Percentiles rank a stretch among this genome's conserved stretches.
phyloP scores from a whole-genome alignment of 2,888 invertebrate species.

The Geotrupes spiniger region DNA sequence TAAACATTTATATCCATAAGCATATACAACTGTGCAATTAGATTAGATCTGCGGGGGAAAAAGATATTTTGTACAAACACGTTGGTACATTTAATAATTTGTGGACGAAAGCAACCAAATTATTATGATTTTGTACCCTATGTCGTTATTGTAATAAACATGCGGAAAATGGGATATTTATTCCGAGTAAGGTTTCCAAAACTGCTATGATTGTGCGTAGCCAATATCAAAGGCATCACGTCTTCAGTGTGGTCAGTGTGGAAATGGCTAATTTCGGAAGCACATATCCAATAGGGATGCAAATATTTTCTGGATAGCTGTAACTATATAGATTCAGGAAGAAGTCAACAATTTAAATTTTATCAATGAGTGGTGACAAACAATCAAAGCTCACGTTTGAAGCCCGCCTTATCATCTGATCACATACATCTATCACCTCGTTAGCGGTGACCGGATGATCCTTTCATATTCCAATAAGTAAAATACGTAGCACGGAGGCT shows the following conservation, averaged over 20 bases:
- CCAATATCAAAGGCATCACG: slow-evolving; percentile 85
- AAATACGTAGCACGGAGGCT: slow-evolving; percentile 76
- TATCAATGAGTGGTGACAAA: slow-evolving; percentile 70
- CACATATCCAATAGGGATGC: slow-evolving; percentile 74
- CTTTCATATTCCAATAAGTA: slow-evolving; percentile 68
- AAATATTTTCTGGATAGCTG: slow-evolving; percentile 89
- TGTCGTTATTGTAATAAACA: too few relatives aligned
- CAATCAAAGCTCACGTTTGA: slow-evolving; percentile 74
- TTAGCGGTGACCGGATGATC: slow-evolving; percentile 77
- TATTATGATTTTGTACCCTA: too few relatives aligned
- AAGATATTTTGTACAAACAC: too few relatives aligned
- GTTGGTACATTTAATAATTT: too few relatives aligned
- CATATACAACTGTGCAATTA: too few relatives aligned
- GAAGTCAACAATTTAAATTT: slow-evolving; percentile 82
- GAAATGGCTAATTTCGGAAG: slow-evolving; percentile 89
- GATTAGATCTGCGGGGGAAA: too few relatives aligned
- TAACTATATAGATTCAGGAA: slow-evolving; percentile 89
- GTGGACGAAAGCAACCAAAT: too few relatives aligned
- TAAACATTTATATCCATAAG: too few relatives aligned
- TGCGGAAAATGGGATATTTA: slow-evolving; percentile 85
- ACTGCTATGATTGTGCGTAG: slow-evolving; percentile 87
- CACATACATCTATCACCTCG: slow-evolving; percentile 83
- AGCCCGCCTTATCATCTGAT: slow-evolving; percentile 80
- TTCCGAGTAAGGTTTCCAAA: slow-evolving; percentile 87
- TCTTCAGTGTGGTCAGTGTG: too few relatives aligned